phyloP scores from a whole-genome alignment of 2,113 vertebrate genomes.

The Oreochromis tanganicae region DNA sequence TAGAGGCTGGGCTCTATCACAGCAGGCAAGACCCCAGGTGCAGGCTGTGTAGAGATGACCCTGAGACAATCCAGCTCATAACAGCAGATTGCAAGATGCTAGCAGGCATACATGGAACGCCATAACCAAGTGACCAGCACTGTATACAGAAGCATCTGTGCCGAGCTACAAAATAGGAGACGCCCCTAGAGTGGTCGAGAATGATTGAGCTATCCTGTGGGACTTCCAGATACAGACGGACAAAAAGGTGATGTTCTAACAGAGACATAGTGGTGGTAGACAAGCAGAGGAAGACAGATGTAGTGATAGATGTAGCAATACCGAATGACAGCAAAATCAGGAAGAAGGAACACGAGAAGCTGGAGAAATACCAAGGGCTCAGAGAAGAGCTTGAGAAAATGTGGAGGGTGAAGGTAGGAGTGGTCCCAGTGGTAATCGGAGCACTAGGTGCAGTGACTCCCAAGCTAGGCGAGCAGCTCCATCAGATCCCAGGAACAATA shows the following conservation, averaged over 20 bases:
- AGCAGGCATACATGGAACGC: not conserved
- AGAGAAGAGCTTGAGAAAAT: not conserved
- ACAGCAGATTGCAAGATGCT: not conserved
- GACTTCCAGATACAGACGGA: not conserved
- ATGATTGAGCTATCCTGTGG: not conserved
- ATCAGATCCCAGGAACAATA: not conserved
- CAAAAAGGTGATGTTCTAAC: not conserved
- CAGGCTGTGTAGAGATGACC: too few species aligned
- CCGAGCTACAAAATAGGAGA: not conserved
- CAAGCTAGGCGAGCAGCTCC: not conserved
- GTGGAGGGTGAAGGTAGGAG: not conserved
- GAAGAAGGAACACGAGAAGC: not conserved
- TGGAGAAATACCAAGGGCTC: not conserved
- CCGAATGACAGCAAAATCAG: not conserved
- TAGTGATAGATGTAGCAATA: not conserved
- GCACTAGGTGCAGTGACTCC: not conserved
- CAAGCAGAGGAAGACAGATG: not conserved
- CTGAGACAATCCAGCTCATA: not conserved
- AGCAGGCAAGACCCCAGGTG: too few species aligned
- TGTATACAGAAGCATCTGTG: not conserved
- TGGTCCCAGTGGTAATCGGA: not conserved
- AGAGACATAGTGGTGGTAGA: not conserved
- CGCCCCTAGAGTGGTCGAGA: not conserved
- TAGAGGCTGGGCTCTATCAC: too few species aligned
- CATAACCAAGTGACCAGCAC: not conserved